Evolutionary conservation across 2,888 invertebrate genomes (phyloP), one percentile per base, ranked within the genome.

Genomic region (Sphaerophoria rueppellii): DNA sequence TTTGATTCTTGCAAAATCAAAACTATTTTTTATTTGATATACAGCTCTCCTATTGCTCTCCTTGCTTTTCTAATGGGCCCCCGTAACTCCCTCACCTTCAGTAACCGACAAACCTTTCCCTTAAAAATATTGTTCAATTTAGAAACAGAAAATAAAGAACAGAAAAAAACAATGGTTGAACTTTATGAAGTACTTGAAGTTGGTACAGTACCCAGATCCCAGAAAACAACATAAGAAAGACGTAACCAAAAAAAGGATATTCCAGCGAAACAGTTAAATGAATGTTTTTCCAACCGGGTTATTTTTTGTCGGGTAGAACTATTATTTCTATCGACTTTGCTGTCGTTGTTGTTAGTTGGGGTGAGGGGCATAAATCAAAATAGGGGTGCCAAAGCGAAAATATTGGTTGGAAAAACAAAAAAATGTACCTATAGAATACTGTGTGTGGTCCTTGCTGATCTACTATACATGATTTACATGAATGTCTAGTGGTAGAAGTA

Each of bases 181-280:
- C 82, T 82, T 82, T 82, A 82, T 82, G 82, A 82, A 82, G 78
- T 82, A 82, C 78, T 78, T 78, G 73, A 82, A 82, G 82, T 82
- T 57, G 67, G 52, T 67, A 67, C 40, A 52, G 24, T 67, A 72
- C 72, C 65, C 69, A 72, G 61, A 77, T 67, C 72, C 65, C 69
- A 72, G 61, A 77, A 78, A 63, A 82, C 24, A 82, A 82, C 78
- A 73, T 69, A 82, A 79, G 65, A 73, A 61, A 24, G 32, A 35
- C 37, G 77, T 57, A 57, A 52, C 37, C 58, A 16, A 63, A 67
- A 78, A 78, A 73, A 55, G 67, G 72, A 73, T 2, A 78, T 69
- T 24, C 24, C 24, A 24, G 24, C 2, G 24, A 24, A 82, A 78
- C 82, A 78, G 78, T 73, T 82, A 82, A 82, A 82, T 78, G 82